Evolutionary conservation across 2,113 vertebrate species (phyloP).

Genomic region (Glaucidium brasilianum): DNA sequence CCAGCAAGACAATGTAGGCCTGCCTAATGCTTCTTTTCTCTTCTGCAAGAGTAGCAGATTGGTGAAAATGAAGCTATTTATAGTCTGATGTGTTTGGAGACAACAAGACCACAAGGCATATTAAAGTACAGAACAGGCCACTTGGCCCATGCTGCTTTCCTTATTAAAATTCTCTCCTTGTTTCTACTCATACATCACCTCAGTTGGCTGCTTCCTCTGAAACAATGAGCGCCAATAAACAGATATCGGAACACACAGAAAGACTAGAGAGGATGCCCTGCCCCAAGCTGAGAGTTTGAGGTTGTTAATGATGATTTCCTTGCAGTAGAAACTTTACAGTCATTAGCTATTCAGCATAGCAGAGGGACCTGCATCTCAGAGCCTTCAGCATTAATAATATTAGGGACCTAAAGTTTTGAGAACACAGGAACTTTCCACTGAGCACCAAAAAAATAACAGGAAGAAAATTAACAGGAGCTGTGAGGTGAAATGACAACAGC

Average conservation of each 20-base stretch:
- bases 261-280: background rate
- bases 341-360: background rate
- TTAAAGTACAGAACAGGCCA: background rate
- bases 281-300: background rate
- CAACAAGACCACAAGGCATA: background rate
- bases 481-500: fast-evolving
- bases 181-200: background rate
- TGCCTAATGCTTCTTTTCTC: background rate
- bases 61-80: background rate
- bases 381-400: background rate
- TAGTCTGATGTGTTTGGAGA: background rate
- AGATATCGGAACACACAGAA: background rate
- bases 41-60: background rate
- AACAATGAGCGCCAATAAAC: background rate
- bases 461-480: background rate
- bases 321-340: background rate
- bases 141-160: background rate
- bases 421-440: background rate
- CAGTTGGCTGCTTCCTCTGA: background rate
- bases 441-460: background rate
- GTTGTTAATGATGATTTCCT: background rate
- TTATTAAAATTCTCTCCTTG: conserved; percentile 6
- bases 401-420: background rate
- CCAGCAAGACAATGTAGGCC: background rate
- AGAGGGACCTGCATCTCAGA: background rate